A percentile compares a stretch with the other conserved stretches of the same genome.
These are phyloP conservation scores for Yoshiicerus persimilis DNA, from an alignment of 1,140 invertebrate genomes.

Conservation along the genomic window DNA sequence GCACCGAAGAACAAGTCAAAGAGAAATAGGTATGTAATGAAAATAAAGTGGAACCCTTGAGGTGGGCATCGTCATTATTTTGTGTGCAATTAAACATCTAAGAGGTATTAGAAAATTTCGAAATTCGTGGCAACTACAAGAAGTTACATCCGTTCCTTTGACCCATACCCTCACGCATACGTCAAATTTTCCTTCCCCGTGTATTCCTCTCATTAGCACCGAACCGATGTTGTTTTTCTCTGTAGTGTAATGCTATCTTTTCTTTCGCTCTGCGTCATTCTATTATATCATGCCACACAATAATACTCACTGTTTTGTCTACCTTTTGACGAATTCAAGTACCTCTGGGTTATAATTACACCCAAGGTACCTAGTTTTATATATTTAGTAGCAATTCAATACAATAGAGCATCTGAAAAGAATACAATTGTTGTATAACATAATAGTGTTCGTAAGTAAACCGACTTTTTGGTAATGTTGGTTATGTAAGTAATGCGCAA, in stretches of 20 bases:
- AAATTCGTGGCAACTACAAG: conserved; percentile 9
- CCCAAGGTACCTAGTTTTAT: neutral
- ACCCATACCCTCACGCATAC: neutral
- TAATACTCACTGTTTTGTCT: neutral
- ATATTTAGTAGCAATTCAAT: neutral
- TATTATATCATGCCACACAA: conserved; percentile 23
- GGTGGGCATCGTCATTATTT: conserved; percentile 8
- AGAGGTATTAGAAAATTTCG: conserved; percentile 14
- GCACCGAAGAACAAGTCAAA: neutral
- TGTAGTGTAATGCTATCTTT: neutral
- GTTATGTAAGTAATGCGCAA: neutral
- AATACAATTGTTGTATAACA: neutral
- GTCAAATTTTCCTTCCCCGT: conserved; percentile 2
- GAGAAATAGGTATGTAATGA: neutral
- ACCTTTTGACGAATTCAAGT: neutral
- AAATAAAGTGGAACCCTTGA: conserved; percentile 3
- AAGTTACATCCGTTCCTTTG: neutral
- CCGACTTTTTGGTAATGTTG: neutral
- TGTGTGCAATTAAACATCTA: neutral
- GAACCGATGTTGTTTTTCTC: conserved; percentile 9
- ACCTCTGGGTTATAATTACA: neutral
- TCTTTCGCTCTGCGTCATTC: neutral
- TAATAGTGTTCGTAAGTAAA: neutral
- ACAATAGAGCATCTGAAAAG: neutral
- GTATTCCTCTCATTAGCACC: conserved; percentile 36